Conservation (phyloP, 2,888 invertebrate genomes). For the Agrochola lychnidis region DNA sequence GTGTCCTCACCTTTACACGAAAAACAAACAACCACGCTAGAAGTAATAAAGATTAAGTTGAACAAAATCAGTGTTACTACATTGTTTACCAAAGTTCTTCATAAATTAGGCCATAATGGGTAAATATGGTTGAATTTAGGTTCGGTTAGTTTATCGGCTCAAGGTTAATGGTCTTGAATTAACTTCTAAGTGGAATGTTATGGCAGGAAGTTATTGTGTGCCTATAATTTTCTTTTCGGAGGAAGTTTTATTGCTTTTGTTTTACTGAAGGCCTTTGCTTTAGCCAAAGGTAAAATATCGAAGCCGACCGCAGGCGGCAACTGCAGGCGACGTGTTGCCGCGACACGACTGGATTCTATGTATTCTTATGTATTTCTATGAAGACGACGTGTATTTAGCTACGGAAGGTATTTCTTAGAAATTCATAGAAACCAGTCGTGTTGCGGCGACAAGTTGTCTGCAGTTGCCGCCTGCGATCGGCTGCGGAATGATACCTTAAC, state of each 20-base stretch:
- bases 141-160: constrained; percentile 9
- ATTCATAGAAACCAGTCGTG: too few species aligned
- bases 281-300: too few species aligned
- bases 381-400: too few species aligned
- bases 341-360: too few species aligned
- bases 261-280: not conserved
- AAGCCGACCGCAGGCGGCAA: too few species aligned
- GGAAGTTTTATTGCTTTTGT: not conserved
- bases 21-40: constrained; percentile 8
- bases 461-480: too few species aligned
- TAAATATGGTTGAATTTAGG: constrained; percentile 17
- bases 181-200: constrained; percentile 21
- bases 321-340: too few species aligned
- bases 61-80: constrained; percentile 43
- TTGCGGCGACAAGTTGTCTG: too few species aligned
- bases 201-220: not conserved
- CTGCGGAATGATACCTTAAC: too few species aligned
- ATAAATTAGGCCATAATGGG: constrained; percentile 43
- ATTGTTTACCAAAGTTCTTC: constrained; percentile 33
- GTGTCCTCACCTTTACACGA: not conserved
- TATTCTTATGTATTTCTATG: too few species aligned
- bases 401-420: too few species aligned
- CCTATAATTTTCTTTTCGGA: not conserved
- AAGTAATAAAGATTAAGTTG: constrained; percentile 2
- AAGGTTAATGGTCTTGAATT: constrained; percentile 30